Base-by-base conservation (phyloP, 1,140 invertebrate genomes). In the Drosophila jambulina region DNA sequence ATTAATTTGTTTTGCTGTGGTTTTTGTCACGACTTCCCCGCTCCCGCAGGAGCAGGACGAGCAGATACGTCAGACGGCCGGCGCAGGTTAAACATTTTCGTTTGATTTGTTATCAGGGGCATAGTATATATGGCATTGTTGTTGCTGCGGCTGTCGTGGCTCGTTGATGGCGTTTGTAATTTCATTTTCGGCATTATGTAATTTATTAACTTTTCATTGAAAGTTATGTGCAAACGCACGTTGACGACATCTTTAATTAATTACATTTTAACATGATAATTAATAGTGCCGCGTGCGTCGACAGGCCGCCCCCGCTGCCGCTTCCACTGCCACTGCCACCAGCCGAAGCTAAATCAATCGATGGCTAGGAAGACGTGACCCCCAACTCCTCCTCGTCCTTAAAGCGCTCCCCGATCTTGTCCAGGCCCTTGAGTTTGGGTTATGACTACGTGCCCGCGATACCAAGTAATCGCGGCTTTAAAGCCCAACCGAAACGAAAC, bases 201-300 rank as follows among this genome's bases (percentile, higher is more conserved):
- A 90, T 90, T 90, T 90, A 90, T 90, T 85, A 90, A 90, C 85
- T 85, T 90, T 90, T 90, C 85, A 90, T 90, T 90, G 85, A 91
- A 91, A 90, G 85, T 90, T 90, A 90, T 90, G 85, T 90, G 86
- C 82, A 71, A 74, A 53, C 77, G 68, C 67, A 53, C 74, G 70
- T 64, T 76, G 86, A 82, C 85, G 85, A 91, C 85, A 90, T 91
- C 82, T 90, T 90, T 91, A 90, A 90, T 90, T 90, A 90, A 90
- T 90, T 90, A 90, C 85, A 90, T 90, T 90, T 90, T 90, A 90
- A 90, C 85, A 82, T 90, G 85, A 90, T 90, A 90, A 90, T 90
- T 90, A 90, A 90, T 90, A 86, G 85, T 80, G 77, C 80, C 72
- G 65, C 43, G 64, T 62, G 80, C 64, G 61, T 69, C 63, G 82